Percentiles rank a stretch among this genome's conserved stretches.
phyloP scores from a whole-genome alignment of 2,888 invertebrate genomes.

The Philaethria dido region DNA sequence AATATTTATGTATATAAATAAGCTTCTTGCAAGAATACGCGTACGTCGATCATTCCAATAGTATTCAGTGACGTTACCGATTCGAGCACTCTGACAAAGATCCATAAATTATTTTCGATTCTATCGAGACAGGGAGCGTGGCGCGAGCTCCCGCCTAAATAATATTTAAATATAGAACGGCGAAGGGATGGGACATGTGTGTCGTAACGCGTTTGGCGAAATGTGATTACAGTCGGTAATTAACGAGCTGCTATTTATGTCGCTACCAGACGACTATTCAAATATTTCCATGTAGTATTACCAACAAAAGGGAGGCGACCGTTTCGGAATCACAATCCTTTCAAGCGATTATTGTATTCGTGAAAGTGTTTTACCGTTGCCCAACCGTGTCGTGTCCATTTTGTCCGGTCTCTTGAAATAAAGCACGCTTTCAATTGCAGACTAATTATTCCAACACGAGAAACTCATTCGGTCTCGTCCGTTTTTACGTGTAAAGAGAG shows the following conservation, averaged over 20 bases:
- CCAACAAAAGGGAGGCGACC: conserved; percentile 47
- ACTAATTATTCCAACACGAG: conserved; percentile 83
- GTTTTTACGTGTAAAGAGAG: conserved; percentile 80
- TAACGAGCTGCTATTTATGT: conserved; percentile 80
- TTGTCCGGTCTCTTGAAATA: conserved; percentile 78
- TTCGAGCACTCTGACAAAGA: conserved; percentile 55
- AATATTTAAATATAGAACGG: conserved; percentile 81
- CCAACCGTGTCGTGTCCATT: conserved; percentile 78
- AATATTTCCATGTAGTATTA: conserved; percentile 59
- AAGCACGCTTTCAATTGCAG: conserved; percentile 82
- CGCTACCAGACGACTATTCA: conserved; percentile 55
- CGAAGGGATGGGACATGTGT: conserved; percentile 83
- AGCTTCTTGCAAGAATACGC: not conserved
- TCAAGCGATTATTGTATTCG: conserved; percentile 75
- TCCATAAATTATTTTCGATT: conserved; percentile 76
- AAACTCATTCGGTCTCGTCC: conserved; percentile 78
- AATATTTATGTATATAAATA: not conserved
- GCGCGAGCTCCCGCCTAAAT: conserved; percentile 73
- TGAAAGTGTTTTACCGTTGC: conserved; percentile 82
- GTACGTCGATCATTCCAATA: conserved; percentile 21
- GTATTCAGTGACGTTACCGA: conserved; percentile 31
- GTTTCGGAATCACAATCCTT: conserved; percentile 69
- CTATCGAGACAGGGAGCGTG: conserved; percentile 75
- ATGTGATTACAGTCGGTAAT: conserved; percentile 82
- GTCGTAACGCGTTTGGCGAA: conserved; percentile 83